A percentile compares a stretch with the other conserved stretches of the same genome.
These are phyloP conservation scores for Nesogale talazaci DNA, from an alignment of 2,113 vertebrate genomes.

Conservation along the genomic window DNA sequence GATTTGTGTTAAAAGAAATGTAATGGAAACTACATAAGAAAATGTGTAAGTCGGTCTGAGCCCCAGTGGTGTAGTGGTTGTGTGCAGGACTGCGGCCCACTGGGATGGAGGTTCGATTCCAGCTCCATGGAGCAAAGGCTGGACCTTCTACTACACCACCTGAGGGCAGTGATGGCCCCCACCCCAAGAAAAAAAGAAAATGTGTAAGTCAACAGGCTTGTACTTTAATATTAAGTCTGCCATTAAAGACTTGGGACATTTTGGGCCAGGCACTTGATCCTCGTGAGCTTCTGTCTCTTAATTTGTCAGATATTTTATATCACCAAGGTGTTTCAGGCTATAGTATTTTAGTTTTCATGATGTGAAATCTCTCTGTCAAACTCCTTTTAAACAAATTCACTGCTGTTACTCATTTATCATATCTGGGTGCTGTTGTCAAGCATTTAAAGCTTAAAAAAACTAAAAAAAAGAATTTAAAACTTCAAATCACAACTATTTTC, in stretches of 20 bases:
- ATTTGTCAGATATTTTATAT: background rate
- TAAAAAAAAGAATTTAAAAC: background rate
- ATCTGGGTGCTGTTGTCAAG: background rate
- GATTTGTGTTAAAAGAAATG: background rate
- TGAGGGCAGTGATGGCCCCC: no score
- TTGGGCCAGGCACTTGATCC: background rate
- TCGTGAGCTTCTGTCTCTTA: background rate
- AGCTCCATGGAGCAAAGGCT: no score
- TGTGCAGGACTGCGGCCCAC: no score
- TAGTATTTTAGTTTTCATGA: slow-evolving; percentile 13
- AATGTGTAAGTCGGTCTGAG: background rate
- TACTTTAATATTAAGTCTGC: background rate
- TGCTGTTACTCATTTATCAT: background rate
- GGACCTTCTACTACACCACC: no score
- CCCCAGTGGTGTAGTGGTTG: no score
- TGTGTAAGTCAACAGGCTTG: background rate
- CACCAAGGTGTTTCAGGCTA: slow-evolving; percentile 7
- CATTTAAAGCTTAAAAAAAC: slow-evolving; percentile 2
- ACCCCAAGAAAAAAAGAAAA: no score
- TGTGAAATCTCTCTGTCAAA: slow-evolving; percentile 13
- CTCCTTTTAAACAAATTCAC: background rate
- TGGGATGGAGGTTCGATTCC: no score
- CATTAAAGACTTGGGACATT: background rate
- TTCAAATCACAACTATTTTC: slow-evolving; percentile 1
- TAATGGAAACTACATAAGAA: background rate